A percentile compares a stretch with the other conserved stretches of the same genome.
Evolutionary conservation across 1,140 invertebrate species (phyloP).

Genomic region (Acromyrmex heyeri): DNA sequence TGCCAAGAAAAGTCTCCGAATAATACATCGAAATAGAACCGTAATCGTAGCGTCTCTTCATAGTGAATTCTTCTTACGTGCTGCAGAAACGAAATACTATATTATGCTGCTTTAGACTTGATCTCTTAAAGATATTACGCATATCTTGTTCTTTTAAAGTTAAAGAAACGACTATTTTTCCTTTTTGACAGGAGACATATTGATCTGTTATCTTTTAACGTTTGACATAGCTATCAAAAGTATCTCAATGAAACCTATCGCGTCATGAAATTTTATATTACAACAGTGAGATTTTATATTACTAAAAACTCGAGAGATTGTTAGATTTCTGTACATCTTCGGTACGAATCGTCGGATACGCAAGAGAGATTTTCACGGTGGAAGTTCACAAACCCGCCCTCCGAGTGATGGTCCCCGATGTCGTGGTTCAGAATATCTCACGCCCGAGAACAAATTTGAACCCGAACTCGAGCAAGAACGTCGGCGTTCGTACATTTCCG

Average conservation of each 20-base stretch:
- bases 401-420: slow-evolving; percentile 6
- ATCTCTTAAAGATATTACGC: background rate
- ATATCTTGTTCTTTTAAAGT: background rate
- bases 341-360: background rate
- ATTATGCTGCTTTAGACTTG: background rate
- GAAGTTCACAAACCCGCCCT: slow-evolving; percentile 8
- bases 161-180: background rate
- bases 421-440: background rate
- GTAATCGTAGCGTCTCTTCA: background rate
- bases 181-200: background rate
- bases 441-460: slow-evolving; percentile 56
- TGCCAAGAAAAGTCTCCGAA: slow-evolving; percentile 11
- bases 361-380: slow-evolving; percentile 2
- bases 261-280: slow-evolving; percentile 16
- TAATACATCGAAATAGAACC: slow-evolving; percentile 19
- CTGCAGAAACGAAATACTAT: background rate
- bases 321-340: background rate
- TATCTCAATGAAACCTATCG: background rate
- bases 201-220: background rate
- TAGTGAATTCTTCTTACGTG: background rate
- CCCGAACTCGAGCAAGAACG: slow-evolving; percentile 30
- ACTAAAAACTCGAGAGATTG: background rate
- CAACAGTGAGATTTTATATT: background rate
- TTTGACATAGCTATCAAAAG: background rate
- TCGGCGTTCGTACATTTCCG: slow-evolving; percentile 56